Evolutionary conservation across 2,797 vertebrate genomes (phyloP), one percentile per base, ranked within the genome.

Genomic region (Spondyliosoma cantharus): DNA sequence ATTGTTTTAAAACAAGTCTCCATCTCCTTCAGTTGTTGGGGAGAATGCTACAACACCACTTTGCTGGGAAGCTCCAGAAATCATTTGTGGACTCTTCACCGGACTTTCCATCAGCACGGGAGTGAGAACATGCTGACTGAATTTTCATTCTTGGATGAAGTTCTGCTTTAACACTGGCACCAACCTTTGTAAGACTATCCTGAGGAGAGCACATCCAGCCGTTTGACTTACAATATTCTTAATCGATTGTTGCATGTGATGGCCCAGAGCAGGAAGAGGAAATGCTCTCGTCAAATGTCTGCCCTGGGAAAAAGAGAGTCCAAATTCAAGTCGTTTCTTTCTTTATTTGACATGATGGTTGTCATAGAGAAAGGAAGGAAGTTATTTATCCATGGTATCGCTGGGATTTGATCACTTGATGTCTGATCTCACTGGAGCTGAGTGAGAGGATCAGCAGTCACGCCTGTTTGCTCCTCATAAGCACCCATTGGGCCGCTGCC

Each of bases 341-440:
- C 70, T 84, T 81, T 57, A 86, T 86, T 88, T 78, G 79, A 92
- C 81, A 74, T 71, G 58, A 72, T 37, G 42, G 82, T 63, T 6
- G 70, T 86, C 85, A 84, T 68, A 61, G 69, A 70, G 71, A 81
- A 29, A 86, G 91, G 87, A 91, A 92, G 91, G 87, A 92, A 86
- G 79, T 50, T 37, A 4, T 87, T 87, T 83, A 81, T 84, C 80
- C 49, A 1, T 29, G 43, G 48, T 76, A 56, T 80, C 81, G 79
- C 84, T 86, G 84, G 70, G 66, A 80, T 54, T 65, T 50, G 76
- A 74, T 75, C 73, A 63, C 76, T 88, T 62, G 46, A 74, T 60
- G 62, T 82, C 53, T 89, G 85, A 88, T 72, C 78, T 86, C 71
- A 53, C 60, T 83, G 78, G 77, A 89, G 46, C 50, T 32, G 72